phyloP scores from a whole-genome alignment of 2,113 vertebrate species.

The Dipodomys merriami region DNA sequence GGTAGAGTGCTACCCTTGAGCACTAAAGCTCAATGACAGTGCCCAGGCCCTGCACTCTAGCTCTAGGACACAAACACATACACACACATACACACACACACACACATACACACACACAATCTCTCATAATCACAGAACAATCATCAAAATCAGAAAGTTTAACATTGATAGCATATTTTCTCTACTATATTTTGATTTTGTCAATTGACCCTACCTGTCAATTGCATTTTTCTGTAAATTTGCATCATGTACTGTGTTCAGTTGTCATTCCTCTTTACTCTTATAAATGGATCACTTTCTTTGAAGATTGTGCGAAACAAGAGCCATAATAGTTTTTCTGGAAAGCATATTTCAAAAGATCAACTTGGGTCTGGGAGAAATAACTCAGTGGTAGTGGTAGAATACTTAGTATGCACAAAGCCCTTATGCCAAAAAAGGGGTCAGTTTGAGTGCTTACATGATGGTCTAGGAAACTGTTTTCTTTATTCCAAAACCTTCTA shows the following conservation, averaged over 20 bases:
- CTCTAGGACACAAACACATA: no score
- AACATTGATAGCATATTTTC: not conserved
- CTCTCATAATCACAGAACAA: not conserved
- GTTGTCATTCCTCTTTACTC: slow-evolving; percentile 5
- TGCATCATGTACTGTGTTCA: slow-evolving; percentile 4
- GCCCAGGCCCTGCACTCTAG: no score
- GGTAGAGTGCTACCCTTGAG: no score
- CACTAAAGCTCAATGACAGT: no score
- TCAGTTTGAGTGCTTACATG: not conserved
- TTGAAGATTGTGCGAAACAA: slow-evolving; percentile 38
- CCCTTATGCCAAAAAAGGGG: not conserved
- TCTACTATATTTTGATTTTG: slow-evolving; percentile 36
- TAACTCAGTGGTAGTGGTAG: not conserved
- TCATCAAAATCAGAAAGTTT: slow-evolving; percentile 45
- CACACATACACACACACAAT: no score
- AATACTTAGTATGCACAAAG: not conserved
- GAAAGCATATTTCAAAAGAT: slow-evolving; percentile 46
- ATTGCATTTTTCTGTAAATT: not conserved
- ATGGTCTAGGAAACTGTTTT: slow-evolving; percentile 10
- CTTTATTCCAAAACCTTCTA: slow-evolving; percentile 43
- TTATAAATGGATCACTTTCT: slow-evolving; percentile 28
- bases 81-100: no score
- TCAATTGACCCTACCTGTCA: not conserved
- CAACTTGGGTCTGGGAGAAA: not conserved
- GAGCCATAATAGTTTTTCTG: slow-evolving; percentile 32